These are phyloP conservation scores for Falco cherrug DNA, from an alignment of 2,797 vertebrate species.

Conservation along the genomic window DNA sequence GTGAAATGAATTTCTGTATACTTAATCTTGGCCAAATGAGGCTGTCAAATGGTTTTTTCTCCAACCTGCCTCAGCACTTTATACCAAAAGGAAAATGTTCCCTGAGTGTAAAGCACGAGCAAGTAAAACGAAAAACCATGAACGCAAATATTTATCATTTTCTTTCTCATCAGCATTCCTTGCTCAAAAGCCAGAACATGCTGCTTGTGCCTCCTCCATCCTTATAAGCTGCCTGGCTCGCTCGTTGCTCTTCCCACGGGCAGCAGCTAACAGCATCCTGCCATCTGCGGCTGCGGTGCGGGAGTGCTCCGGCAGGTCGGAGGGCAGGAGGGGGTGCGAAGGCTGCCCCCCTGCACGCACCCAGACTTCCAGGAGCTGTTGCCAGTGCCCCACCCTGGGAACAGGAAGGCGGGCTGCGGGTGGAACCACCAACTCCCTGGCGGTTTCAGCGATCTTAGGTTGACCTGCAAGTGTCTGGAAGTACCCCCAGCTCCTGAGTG, in stretches of 20 bases:
- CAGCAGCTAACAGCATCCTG: not conserved
- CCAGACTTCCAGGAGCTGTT: not conserved
- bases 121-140: constrained; percentile 8
- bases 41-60: constrained; percentile 61
- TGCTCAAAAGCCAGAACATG: not conserved
- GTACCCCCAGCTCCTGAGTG: not conserved
- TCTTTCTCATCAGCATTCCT: constrained; percentile 25
- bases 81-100: constrained; percentile 34
- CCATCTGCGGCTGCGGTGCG: not conserved
- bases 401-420: not conserved
- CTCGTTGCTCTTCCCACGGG: not conserved
- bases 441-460: not conserved
- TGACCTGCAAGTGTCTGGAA: not conserved
- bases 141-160: constrained; percentile 45
- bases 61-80: constrained; percentile 60
- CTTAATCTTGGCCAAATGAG: constrained; percentile 71
- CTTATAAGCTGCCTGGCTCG: not conserved
- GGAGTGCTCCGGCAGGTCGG: not conserved
- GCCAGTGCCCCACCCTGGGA: fast-evolving
- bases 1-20: constrained; percentile 62
- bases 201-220: not conserved
- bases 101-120: not conserved
- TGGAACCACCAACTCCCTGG: not conserved
- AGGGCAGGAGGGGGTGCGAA: fast-evolving
- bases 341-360: not conserved